Conservation (phyloP, 2,113 vertebrate genomes). For the Brachirus orientalis region DNA sequence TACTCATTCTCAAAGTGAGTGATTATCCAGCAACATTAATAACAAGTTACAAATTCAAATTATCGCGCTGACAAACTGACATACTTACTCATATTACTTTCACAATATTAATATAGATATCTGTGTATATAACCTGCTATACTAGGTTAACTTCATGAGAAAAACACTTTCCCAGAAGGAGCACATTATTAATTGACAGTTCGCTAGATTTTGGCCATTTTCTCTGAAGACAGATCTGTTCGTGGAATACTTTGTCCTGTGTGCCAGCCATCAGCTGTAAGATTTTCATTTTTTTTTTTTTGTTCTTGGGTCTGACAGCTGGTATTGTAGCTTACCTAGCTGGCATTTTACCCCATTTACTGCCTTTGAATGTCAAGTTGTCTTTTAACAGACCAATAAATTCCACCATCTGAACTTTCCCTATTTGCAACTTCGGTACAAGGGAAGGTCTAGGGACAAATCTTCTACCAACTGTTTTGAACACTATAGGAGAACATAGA, state of each 20-base stretch:
- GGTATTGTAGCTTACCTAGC: conserved; percentile 56
- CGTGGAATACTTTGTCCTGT: conserved; percentile 25
- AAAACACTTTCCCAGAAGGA: conserved; percentile 14
- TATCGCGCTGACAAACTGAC: too few relatives aligned
- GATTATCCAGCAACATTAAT: too few relatives aligned
- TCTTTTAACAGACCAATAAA: conserved; percentile 63
- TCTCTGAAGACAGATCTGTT: conserved; percentile 69
- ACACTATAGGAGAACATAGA: conserved; percentile 24
- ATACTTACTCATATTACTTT: too few relatives aligned
- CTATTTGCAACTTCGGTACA: conserved; percentile 49
- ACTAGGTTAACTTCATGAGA: too few relatives aligned
- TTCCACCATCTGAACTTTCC: conserved; percentile 46
- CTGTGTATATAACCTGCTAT: too few relatives aligned
- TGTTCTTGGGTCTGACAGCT: conserved; percentile 59
- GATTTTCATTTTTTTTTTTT: not conserved
- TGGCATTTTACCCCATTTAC: conserved; percentile 53
- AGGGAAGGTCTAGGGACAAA: conserved; percentile 56
- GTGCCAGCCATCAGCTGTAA: conserved; percentile 60
- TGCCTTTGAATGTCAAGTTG: conserved; percentile 55
- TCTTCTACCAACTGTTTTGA: conserved; percentile 67
- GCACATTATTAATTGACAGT: conserved; percentile 43
- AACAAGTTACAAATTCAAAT: too few relatives aligned
- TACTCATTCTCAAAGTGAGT: too few relatives aligned
- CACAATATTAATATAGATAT: too few relatives aligned
- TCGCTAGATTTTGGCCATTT: conserved; percentile 54